Percentiles rank a stretch among this genome's conserved stretches.
phyloP scores from a whole-genome alignment of 2,888 invertebrate genomes.

The Rosalia funebris region DNA sequence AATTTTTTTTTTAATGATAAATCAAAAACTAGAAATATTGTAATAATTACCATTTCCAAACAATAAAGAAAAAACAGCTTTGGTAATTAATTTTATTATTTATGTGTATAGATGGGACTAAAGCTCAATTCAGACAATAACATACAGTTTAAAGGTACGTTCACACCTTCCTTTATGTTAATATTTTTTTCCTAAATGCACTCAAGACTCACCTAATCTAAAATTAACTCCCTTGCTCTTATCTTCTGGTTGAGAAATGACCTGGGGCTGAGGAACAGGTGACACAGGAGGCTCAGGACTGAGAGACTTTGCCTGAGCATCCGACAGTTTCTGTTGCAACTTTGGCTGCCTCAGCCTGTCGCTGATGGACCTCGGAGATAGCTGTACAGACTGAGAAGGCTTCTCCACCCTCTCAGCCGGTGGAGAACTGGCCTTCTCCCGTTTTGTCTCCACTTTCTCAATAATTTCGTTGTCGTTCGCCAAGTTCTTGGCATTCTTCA shows the following conservation, averaged over 20 bases:
- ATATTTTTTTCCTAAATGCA: not conserved
- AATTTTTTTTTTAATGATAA: no score
- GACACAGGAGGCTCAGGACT: constrained; percentile 50
- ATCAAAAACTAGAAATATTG: no score
- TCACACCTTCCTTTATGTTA: not conserved
- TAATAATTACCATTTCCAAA: no score
- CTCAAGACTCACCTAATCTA: constrained; percentile 49
- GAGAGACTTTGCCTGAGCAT: constrained; percentile 50
- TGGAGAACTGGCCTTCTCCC: constrained; percentile 21
- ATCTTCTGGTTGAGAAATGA: constrained; percentile 28
- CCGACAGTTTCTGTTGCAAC: constrained; percentile 54
- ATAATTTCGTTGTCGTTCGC: constrained; percentile 32
- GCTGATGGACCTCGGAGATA: constrained; percentile 55
- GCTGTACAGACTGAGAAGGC: constrained; percentile 23
- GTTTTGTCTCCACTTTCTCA: constrained; percentile 37
- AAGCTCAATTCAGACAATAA: no score
- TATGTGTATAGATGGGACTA: no score
- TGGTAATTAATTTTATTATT: no score
- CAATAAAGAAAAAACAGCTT: no score
- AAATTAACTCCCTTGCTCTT: constrained; percentile 45
- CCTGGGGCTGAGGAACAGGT: constrained; percentile 14
- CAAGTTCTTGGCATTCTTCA: constrained; percentile 53
- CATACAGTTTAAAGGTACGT: no score
- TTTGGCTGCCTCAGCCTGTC: constrained; percentile 61
- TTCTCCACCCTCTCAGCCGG: constrained; percentile 13